These are phyloP conservation scores for Lordiphosa clarofinis DNA, from an alignment of 1,140 invertebrate species.

Conservation along the genomic window DNA sequence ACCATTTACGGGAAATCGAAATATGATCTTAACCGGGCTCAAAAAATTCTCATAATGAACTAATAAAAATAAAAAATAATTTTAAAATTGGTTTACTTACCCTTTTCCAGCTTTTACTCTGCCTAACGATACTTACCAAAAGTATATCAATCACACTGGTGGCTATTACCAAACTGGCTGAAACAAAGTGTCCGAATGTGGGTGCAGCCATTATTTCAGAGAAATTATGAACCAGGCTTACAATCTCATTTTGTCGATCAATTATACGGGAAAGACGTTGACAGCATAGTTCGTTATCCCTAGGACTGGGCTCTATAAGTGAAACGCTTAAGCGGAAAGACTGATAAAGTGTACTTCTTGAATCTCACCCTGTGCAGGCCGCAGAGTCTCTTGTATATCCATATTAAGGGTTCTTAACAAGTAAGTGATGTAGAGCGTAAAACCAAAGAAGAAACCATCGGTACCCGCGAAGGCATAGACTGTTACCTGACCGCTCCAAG, in stretches of 20 bases:
- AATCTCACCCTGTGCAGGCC: slow-evolving; percentile 13
- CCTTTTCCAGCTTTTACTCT: too few relatives aligned
- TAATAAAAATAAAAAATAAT: too few relatives aligned
- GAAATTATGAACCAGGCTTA: slow-evolving; percentile 39
- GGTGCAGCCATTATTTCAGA: slow-evolving; percentile 49
- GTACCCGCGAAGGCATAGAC: slow-evolving; percentile 55
- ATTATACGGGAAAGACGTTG: slow-evolving; percentile 34
- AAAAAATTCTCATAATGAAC: too few relatives aligned
- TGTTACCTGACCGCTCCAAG: slow-evolving; percentile 56
- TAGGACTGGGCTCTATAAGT: slow-evolving; percentile 15
- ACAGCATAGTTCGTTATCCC: slow-evolving; percentile 24
- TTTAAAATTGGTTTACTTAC: too few relatives aligned
- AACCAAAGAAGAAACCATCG: slow-evolving; percentile 59
- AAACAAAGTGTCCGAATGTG: slow-evolving; percentile 52
- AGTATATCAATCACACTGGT: slow-evolving; percentile 61
- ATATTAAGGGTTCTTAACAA: slow-evolving; percentile 25
- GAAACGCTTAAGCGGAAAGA: not conserved
- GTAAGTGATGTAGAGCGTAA: slow-evolving; percentile 52
- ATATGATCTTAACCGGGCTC: too few relatives aligned
- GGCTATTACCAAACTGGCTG: slow-evolving; percentile 54
- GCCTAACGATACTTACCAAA: slow-evolving; percentile 21
- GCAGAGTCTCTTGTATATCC: slow-evolving; percentile 31
- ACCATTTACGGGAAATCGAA: too few relatives aligned
- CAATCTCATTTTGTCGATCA: slow-evolving; percentile 57
- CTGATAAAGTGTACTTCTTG: not conserved